Conservation (phyloP, 1,140 invertebrate species). For the Zelostemma sp. region DNA sequence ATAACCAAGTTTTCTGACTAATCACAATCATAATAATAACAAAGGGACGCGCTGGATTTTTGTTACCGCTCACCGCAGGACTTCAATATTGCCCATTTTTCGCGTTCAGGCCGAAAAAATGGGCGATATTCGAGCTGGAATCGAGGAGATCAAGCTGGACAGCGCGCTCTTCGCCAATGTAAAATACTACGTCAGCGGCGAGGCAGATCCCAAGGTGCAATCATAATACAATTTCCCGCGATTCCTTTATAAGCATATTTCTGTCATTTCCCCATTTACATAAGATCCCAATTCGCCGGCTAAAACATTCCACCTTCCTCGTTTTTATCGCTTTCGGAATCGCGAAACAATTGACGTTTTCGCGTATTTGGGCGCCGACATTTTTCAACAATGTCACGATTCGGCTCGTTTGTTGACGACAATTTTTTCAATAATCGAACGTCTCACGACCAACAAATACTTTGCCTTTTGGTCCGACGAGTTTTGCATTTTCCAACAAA, state of each 20-base stretch:
- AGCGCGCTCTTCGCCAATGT: constrained; percentile 70
- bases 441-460: too few species aligned
- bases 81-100: constrained; percentile 38
- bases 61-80: not conserved
- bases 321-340: not conserved
- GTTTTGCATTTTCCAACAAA: too few species aligned
- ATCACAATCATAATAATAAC: constrained; percentile 32
- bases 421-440: too few species aligned
- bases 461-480: too few species aligned
- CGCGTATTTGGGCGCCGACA: not conserved
- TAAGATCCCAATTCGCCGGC: too few species aligned
- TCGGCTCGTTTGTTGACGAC: too few species aligned
- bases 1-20: constrained; percentile 15
- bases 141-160: constrained; percentile 67
- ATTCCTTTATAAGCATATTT: constrained; percentile 2
- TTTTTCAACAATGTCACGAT: constrained; percentile 34
- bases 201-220: constrained; percentile 76
- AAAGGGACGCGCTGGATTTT: constrained; percentile 23
- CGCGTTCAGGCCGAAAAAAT: constrained; percentile 50
- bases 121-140: constrained; percentile 67
- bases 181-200: constrained; percentile 80
- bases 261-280: too few species aligned
- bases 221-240: constrained; percentile 35
- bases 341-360: not conserved
- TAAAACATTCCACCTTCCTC: not conserved